Evolutionary conservation across 2,797 vertebrate genomes (phyloP), one percentile per base, ranked within the genome.

Genomic region (Huso huso): DNA sequence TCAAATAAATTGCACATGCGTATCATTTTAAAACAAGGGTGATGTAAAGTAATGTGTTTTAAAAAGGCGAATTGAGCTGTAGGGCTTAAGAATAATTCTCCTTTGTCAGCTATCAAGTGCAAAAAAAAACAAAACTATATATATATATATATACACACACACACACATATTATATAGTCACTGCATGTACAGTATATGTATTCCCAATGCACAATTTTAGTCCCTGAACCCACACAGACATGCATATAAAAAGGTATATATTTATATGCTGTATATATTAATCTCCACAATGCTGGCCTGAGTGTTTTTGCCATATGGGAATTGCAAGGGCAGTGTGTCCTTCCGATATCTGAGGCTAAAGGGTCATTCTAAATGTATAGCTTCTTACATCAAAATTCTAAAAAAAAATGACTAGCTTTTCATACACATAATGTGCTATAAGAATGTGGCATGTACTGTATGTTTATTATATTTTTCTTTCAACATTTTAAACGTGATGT

Each of bases 191-290:
- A 37, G 23, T 37, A 37, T 84, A 85, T 80, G 83, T 87, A 86
- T 86, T 81, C 55, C 55, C 82, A 84, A 86, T 86, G 78, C 12
- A 58, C 13, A 7, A 9, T 58, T 58, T 37, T 13, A 58, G 55
- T 58, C 12, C 55, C 55, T n/a, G 12, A n/a, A 58, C 81, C 23
- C 23, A 86, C 83, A 81, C 79, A 79, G 81, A 76, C 82, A 79
- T 86, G 79, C 83, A 87, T 87, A 85, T 76, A 84, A 88, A 88
- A 89, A 85, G 80, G 85, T 72, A 71, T 87, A 86, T 88, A 86
- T 83, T 88, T 86, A 84, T 75, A 83, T 80, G 86, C 80, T 83
- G 77, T 58, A 6, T 83, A 87, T 89, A 89, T 90, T 89, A 90
- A 89, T 89, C 84, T 79, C 71, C 70, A 80, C 79, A 80, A 74